Conservation (phyloP, 2,888 invertebrate genomes). For the Yponomeuta malinellus region DNA sequence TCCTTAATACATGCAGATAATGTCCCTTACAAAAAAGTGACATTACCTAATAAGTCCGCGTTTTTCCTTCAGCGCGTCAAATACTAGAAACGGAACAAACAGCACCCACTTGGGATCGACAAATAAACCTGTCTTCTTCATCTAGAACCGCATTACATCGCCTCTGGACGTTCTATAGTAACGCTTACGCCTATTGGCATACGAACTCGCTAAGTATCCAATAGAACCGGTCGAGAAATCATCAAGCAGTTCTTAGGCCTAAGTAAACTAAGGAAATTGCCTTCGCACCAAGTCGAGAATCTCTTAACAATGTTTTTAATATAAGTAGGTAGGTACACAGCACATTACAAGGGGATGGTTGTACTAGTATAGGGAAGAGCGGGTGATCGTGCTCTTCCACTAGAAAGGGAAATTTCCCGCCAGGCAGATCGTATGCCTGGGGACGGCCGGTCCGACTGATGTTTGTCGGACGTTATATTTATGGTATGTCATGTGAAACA, state of each 20-base stretch:
- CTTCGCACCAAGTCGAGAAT: not conserved
- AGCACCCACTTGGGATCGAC: not conserved
- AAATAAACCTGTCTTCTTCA: not conserved
- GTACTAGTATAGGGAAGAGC: too few species aligned
- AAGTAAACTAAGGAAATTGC: constrained; percentile 2
- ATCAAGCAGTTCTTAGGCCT: not conserved
- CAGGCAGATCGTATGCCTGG: too few species aligned
- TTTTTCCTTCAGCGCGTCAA: not conserved
- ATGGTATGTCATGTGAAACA: too few species aligned
- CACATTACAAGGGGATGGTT: not conserved
- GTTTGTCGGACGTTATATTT: too few species aligned
- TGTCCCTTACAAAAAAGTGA: not conserved
- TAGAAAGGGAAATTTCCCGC: too few species aligned
- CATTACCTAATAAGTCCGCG: not conserved
- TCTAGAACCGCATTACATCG: not conserved
- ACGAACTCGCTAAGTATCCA: not conserved
- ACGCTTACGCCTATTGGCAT: not conserved
- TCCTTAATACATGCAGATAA: too few species aligned
- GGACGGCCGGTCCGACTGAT: too few species aligned
- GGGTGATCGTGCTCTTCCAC: too few species aligned
- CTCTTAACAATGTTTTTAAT: not conserved
- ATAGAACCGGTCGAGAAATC: not conserved
- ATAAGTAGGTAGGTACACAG: not conserved
- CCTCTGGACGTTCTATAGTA: not conserved
- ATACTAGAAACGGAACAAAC: not conserved